These are phyloP conservation scores for Brachionus rotundiformis DNA, from an alignment of 1,140 invertebrate species.

Conservation along the genomic window DNA sequence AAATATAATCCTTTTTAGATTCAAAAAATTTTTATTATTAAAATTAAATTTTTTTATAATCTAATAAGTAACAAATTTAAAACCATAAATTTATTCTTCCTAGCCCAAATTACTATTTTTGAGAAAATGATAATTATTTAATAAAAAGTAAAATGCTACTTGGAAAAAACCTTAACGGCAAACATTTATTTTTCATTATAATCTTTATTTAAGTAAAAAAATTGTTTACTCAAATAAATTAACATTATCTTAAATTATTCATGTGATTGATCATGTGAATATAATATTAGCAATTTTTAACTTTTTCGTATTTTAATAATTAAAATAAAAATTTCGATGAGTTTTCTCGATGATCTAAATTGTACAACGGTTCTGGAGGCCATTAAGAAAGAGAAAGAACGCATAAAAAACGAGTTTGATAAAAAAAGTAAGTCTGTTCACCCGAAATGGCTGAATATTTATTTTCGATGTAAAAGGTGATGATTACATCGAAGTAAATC, in stretches of 20 bases:
- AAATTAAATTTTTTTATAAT: too few relatives aligned
- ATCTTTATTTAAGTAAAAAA: not conserved
- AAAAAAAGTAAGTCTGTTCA: not conserved
- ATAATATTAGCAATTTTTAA: not conserved
- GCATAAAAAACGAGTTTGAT: not conserved
- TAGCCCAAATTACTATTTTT: too few relatives aligned
- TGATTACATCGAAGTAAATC: not conserved
- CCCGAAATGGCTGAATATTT: not conserved
- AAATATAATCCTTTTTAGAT: too few relatives aligned
- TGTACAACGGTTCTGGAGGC: conserved; percentile 41
- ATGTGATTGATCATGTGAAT: conserved; percentile 15
- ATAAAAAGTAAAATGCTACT: too few relatives aligned
- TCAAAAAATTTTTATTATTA: too few relatives aligned
- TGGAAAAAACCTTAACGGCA: too few relatives aligned
- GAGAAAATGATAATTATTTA: too few relatives aligned
- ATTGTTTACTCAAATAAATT: not conserved
- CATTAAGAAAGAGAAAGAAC: conserved; percentile 42
- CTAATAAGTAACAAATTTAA: too few relatives aligned
- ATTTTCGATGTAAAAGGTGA: not conserved
- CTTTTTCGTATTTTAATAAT: conserved; percentile 21
- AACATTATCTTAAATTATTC: not conserved
- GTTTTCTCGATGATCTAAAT: conserved; percentile 30
- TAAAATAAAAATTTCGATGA: conserved; percentile 24
- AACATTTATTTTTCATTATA: too few relatives aligned
- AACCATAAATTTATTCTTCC: too few relatives aligned